Evolutionary conservation across 2,113 vertebrate species (phyloP), one percentile per base, ranked within the genome.

Genomic region (Ornithorhynchus anatinus): DNA sequence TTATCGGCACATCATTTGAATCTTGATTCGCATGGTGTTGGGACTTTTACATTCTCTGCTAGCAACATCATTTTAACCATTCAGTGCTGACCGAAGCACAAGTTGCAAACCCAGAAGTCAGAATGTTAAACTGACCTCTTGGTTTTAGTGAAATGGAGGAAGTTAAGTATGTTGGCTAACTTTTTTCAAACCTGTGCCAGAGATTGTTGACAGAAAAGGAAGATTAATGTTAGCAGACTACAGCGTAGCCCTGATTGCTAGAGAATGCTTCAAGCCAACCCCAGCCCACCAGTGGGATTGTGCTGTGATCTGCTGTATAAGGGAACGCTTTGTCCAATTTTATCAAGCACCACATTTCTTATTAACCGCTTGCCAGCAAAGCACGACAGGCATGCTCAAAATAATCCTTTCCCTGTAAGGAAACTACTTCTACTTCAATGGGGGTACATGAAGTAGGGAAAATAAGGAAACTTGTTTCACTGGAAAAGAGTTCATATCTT

Each of bases 301-400:
- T 81, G 88, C 57, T 65, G 68, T 71, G 87, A 90, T 92, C 89
- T 90, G 87, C 61, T 88, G 87, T 89, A 97, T 93, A 96, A 97
- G 92, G 84, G 85, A 63, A 43, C 87, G 85, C 93, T 96, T 97
- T 98, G 95, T 98, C 89, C 33, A 23, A 69, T 84, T 89, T 86
- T 91, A 89, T 92, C 79, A 88, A 86, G 79, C 59, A 52, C 75
- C 80, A 81, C 63, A 71, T 86, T 92, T 88, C 84, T 81, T 69
- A 85, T 64, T 79, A 77, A 59, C 69, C 85, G 78, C 78, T 78
- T 91, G 86, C 84, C 86, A 91, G 85, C 85, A 87, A 84, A 85
- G 31, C 89, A 86, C 80, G 89, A 83, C 82, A 79, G 89, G 71
- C 73, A 42, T 86, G 86, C 93, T 92, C 89, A 91, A 93, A 94